phyloP scores from a whole-genome alignment of 1,140 invertebrate species.

The Euborellia annulipes region DNA sequence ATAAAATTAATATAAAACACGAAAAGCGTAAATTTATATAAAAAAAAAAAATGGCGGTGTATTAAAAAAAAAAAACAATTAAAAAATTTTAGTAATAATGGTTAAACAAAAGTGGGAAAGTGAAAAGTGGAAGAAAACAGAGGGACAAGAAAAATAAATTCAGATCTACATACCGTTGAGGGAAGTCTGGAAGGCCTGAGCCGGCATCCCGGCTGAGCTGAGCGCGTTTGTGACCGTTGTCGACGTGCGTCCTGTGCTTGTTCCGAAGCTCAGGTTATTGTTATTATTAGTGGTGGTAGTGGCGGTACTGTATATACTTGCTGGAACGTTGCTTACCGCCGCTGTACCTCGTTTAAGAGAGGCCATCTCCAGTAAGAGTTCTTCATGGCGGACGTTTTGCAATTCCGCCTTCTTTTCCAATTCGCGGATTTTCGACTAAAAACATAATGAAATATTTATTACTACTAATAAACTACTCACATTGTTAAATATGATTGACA shows the following conservation, averaged over 20 bases:
- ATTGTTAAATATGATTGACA: no score
- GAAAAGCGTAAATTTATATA: no score
- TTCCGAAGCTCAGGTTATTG: background rate
- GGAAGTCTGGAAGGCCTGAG: background rate
- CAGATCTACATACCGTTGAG: no score
- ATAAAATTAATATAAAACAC: no score
- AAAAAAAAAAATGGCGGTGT: no score
- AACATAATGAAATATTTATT: background rate
- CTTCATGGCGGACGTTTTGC: conserved; percentile 77
- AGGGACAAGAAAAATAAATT: no score
- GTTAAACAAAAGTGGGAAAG: no score
- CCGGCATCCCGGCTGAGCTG: conserved; percentile 13
- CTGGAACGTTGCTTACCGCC: conserved; percentile 30
- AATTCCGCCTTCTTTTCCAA: conserved; percentile 69
- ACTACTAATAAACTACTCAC: no score
- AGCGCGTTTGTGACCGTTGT: conserved; percentile 8
- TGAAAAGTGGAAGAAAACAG: no score
- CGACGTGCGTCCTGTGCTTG: background rate
- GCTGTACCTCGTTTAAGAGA: conserved; percentile 29
- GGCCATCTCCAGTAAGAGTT: conserved; percentile 71
- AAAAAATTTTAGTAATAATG: no score
- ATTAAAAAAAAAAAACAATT: no score
- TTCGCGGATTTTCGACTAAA: conserved; percentile 66
- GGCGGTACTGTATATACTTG: conserved; percentile 18
- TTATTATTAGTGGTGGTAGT: conserved; percentile 15